These are phyloP conservation scores for Synanthedon andrenaeformis DNA, from an alignment of 2,888 invertebrate genomes.

Conservation along the genomic window DNA sequence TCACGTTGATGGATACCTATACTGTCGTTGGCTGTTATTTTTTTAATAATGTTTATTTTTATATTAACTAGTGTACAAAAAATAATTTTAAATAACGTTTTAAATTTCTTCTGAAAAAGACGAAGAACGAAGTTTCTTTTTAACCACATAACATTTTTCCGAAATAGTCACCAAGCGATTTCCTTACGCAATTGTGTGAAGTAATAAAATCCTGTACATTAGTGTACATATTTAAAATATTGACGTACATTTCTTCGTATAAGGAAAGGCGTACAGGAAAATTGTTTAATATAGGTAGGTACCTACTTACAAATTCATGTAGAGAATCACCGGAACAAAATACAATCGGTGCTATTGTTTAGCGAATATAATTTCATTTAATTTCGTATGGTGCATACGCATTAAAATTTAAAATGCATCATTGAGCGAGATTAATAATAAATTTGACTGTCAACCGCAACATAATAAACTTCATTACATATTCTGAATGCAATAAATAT, in stretches of 20 bases:
- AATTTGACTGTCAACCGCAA: conserved; percentile 2
- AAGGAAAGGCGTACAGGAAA: neutral
- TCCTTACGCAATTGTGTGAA: no score
- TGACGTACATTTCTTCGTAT: neutral
- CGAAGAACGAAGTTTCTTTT: no score
- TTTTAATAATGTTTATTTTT: no score
- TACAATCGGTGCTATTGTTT: conserved; percentile 4
- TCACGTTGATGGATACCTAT: no score
- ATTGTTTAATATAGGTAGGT: neutral
- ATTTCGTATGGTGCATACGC: conserved; percentile 43
- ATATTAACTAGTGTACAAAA: no score
- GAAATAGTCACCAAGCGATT: no score
- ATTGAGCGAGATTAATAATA: conserved; percentile 10
- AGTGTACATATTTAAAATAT: no score
- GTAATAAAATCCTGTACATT: no score
- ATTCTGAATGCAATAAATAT: neutral
- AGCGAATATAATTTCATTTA: conserved; percentile 32
- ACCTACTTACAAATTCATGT: neutral
- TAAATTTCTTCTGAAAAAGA: no score
- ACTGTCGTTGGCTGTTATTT: no score
- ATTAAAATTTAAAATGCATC: conserved; percentile 55
- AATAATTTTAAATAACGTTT: no score
- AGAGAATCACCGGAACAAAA: neutral
- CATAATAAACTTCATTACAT: neutral
- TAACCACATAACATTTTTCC: no score